A percentile compares a stretch with the other conserved stretches of the same genome.
Conservation (phyloP, 2,888 invertebrate species). For the Oxytorus armatus region DNA sequence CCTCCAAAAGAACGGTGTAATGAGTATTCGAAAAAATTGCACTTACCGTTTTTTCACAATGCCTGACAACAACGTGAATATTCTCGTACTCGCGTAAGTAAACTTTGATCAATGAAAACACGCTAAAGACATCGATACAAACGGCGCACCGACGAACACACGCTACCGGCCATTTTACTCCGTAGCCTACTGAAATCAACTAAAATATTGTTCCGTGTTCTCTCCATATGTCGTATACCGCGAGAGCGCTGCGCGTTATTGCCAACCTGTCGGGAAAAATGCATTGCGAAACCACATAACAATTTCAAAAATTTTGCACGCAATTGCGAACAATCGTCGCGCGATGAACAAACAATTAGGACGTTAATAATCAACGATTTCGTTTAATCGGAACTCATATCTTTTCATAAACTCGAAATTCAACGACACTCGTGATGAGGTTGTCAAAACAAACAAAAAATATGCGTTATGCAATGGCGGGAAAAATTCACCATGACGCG, state of each 20-base stretch:
- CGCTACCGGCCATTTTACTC: slow-evolving; percentile 82
- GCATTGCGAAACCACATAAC: too few relatives aligned
- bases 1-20: background rate
- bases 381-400: too few relatives aligned
- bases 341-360: too few relatives aligned
- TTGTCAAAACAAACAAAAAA: too few relatives aligned
- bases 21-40: background rate
- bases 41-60: background rate
- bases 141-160: slow-evolving; percentile 75
- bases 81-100: background rate
- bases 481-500: too few relatives aligned
- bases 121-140: slow-evolving; percentile 63
- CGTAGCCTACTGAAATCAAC: slow-evolving; percentile 59
- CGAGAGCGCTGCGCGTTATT: slow-evolving; percentile 15
- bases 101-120: slow-evolving; percentile 6
- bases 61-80: background rate
- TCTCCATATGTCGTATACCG: slow-evolving; percentile 15
- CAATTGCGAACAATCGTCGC: too few relatives aligned
- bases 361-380: too few relatives aligned
- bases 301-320: too few relatives aligned
- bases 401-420: too few relatives aligned
- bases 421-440: too few relatives aligned
- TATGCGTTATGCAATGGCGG: too few relatives aligned
- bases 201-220: slow-evolving; percentile 25
- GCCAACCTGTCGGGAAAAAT: slow-evolving; percentile 28